A percentile compares a stretch with the other conserved stretches of the same genome.
Conservation (phyloP, 1,140 invertebrate genomes). For the Oscheius sp. region DNA sequence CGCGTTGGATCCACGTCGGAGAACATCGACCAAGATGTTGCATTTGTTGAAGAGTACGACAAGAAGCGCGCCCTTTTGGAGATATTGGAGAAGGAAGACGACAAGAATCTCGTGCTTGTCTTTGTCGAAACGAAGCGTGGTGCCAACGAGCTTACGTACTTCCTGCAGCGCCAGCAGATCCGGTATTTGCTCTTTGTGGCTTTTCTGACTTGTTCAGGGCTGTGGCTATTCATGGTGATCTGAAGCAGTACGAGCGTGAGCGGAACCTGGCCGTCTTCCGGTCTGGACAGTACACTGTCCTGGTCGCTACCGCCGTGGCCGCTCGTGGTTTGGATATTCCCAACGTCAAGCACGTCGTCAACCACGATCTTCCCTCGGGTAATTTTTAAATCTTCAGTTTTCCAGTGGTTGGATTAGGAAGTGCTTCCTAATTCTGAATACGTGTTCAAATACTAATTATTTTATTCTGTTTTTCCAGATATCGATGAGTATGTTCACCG, state of each 20-base stretch:
- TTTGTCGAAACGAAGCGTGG: constrained; percentile 99
- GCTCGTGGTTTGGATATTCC: constrained; percentile 95
- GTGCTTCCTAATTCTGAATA: too few species aligned
- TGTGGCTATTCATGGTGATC: constrained; percentile 96
- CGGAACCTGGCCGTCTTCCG: constrained; percentile 19
- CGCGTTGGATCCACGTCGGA: constrained; percentile 98
- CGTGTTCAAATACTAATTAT: neutral
- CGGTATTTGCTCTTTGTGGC: too few species aligned
- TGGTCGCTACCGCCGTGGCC: constrained; percentile 94
- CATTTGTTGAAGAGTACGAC: constrained; percentile 65
- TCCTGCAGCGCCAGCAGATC: constrained; percentile 68
- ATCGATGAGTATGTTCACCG: constrained; percentile 96
- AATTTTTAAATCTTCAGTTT: too few species aligned
- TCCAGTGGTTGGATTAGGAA: too few species aligned
- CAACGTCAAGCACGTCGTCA: constrained; percentile 86
- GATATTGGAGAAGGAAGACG: constrained; percentile 68
- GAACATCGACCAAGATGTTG: constrained; percentile 95
- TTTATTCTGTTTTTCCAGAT: constrained; percentile 68
- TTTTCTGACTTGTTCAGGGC: constrained; percentile 71
- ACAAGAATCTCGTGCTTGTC: constrained; percentile 76
- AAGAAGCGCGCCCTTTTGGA: constrained; percentile 93
- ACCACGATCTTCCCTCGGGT: constrained; percentile 82
- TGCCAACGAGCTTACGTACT: constrained; percentile 90
- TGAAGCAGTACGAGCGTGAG: constrained; percentile 81
- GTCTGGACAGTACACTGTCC: constrained; percentile 70